Percentiles rank a stretch among this genome's conserved stretches.
These are phyloP conservation scores for Eleginops maclovinus DNA, from an alignment of 2,113 vertebrate species.

Conservation along the genomic window DNA sequence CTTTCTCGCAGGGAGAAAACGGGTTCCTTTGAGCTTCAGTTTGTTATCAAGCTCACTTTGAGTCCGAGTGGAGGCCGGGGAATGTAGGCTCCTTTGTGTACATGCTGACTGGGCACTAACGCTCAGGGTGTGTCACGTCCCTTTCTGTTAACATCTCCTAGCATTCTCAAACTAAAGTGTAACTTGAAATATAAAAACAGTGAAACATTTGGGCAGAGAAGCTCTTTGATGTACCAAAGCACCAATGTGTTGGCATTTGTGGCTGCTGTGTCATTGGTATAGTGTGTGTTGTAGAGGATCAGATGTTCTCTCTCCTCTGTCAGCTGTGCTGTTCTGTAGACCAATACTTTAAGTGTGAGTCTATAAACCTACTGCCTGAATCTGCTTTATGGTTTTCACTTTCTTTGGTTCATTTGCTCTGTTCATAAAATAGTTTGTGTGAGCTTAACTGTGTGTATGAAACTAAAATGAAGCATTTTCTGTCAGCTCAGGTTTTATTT, in stretches of 20 bases:
- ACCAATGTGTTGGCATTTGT: neutral
- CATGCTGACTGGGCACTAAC: conserved; percentile 44
- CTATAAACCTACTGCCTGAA: too few relatives aligned
- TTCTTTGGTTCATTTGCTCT: too few relatives aligned
- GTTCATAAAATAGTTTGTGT: too few relatives aligned
- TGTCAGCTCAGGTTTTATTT: too few relatives aligned
- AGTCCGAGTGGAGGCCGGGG: conserved; percentile 6
- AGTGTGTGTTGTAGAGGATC: too few relatives aligned
- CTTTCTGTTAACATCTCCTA: neutral
- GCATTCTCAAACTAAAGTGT: neutral
- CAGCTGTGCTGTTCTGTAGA: too few relatives aligned
- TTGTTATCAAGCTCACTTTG: conserved; percentile 36
- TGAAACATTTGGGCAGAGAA: neutral
- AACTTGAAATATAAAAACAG: neutral
- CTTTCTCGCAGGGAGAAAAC: neutral
- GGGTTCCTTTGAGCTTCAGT: conserved; percentile 8
- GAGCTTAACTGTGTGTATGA: too few relatives aligned
- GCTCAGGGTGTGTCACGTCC: neutral
- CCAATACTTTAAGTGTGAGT: too few relatives aligned
- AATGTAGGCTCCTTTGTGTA: conserved; percentile 12
- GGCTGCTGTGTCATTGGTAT: neutral
- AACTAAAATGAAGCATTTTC: too few relatives aligned
- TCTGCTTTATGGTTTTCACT: too few relatives aligned
- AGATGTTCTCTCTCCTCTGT: too few relatives aligned
- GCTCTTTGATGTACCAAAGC: neutral